Evolutionary conservation across 2,113 vertebrate genomes (phyloP), one percentile per base, ranked within the genome.

Genomic region (Motacilla alba): DNA sequence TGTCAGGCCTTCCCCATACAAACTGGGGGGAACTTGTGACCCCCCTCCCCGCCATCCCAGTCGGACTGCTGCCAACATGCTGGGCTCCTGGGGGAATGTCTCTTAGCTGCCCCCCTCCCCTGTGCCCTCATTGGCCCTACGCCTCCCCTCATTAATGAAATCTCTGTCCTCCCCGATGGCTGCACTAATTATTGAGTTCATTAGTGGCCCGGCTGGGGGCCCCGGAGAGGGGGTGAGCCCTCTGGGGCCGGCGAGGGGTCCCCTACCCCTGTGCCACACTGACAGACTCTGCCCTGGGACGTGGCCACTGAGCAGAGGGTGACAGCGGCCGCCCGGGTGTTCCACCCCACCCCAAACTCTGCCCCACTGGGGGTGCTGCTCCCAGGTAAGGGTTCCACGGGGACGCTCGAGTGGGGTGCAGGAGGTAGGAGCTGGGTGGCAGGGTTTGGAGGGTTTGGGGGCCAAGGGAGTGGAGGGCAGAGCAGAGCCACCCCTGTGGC

Each of bases 111-210:
- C 30, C 6, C 43, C 47, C 44, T 27, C 13, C 35, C 5, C 21
- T 0, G 1, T 73, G 85, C 30, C 55, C 76, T 94, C 33, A 8
- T 79, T 95, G 94, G 96, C 90, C 58, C 70, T 5, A 21, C 75
- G 90, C 95, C 92, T 93, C 44, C 50, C 56, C 39, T 91, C 76
- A 39, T 96, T 95, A 97, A 66, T 2, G 22, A 74, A 85, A 30
- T 70, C 68, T 78, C 73, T 95, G 84, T 95, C 73, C 30, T 94
- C n/a, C 44, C 73, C 49, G 35, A 58, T 53, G 56, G 43, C 44
- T 72, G 68, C 37, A 30, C 84, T 94, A 94, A 96, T 97, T 96
- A 62, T 80, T 83, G 82, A 58, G 76, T 86, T 96, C 93, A 92
- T 97, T 97, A 96, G 91, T 4, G 64, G 55, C 44, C 56, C 4